Evolutionary conservation across 2,888 invertebrate genomes (phyloP), one percentile per base, ranked within the genome.

Genomic region (Spodoptera exigua): DNA sequence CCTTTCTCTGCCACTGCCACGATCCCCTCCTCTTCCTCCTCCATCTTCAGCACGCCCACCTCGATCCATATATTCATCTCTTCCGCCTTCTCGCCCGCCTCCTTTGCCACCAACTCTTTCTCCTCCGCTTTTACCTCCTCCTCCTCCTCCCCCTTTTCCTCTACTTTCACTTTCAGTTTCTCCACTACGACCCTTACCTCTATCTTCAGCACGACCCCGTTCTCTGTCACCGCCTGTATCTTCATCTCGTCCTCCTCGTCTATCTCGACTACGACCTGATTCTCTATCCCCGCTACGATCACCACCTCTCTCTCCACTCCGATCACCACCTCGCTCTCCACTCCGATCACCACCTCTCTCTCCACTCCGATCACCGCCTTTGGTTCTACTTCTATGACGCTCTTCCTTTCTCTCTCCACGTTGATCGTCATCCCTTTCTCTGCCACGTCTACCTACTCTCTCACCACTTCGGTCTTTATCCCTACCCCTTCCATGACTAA

Each of bases 331-430:
- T 13, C 39, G 53, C 10, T 48, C 60, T 36, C 27, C 27, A 9
- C 32, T 12, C 0, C 39, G 16, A 12, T 54, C 61, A 13, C 37
- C 36, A 40, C 18, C 49, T 13, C 18, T 34, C 2, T 18, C 21
- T 2, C 4, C 36, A 16, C 49, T n/a, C 40, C 45, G 61, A 5
- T 12, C 63, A 36, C 21, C 39, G 2, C 66, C 69, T 0, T n/a
- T n/a, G n/a, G n/a, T n/a, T n/a, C 49, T 11, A n/a, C 37, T 45
- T 2, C 35, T 53, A 36, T 46, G 61, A 9, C 49, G 66, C 9
- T 37, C 52, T 49, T 61, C 69, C 11, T 41, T 60, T 41, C 66
- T 41, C n/a, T 41, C 68, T 16, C 49, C 68, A 2, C 14, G 18
- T 14, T 35, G 43, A 2, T 52, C 53, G 12, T 44, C 60, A 34